phyloP scores from a whole-genome alignment of 2,797 vertebrate species.

The Pempheris klunzingeri region DNA sequence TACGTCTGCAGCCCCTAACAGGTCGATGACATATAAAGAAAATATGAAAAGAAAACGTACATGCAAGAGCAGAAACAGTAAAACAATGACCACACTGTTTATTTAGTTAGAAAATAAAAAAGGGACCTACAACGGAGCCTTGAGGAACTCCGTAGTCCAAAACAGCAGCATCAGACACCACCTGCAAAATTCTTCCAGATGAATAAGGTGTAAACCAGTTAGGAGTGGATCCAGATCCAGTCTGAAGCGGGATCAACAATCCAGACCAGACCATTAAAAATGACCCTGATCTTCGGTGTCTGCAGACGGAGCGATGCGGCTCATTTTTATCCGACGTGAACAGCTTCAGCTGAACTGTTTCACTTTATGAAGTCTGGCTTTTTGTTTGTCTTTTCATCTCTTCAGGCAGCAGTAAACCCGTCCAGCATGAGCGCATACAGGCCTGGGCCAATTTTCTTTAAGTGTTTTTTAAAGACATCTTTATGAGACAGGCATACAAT shows the following conservation, averaged over 20 bases:
- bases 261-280: background rate
- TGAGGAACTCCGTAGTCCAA: slow-evolving; percentile 10
- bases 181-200: background rate
- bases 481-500: slow-evolving; percentile 99
- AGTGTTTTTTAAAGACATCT: slow-evolving; percentile 97
- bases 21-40: too few relatives aligned
- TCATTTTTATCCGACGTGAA: slow-evolving; percentile 23
- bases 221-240: background rate
- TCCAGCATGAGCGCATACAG: slow-evolving; percentile 51
- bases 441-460: slow-evolving; percentile 81
- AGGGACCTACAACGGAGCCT: background rate
- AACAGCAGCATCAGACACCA: background rate
- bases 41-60: too few relatives aligned
- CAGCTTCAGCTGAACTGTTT: slow-evolving; percentile 23
- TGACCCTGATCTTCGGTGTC: slow-evolving; percentile 16
- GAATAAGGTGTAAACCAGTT: slow-evolving; percentile 11
- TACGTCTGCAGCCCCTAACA: too few relatives aligned
- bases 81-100: too few relatives aligned
- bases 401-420: slow-evolving; percentile 65
- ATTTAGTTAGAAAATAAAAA: slow-evolving; percentile 7
- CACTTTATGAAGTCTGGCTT: slow-evolving; percentile 39
- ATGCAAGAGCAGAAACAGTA: too few relatives aligned
- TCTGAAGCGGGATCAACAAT: background rate
- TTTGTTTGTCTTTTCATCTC: slow-evolving; percentile 40
- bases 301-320: background rate